Evolutionary conservation across 2,113 vertebrate species (phyloP).

Genomic region (Indicator maculatus): DNA sequence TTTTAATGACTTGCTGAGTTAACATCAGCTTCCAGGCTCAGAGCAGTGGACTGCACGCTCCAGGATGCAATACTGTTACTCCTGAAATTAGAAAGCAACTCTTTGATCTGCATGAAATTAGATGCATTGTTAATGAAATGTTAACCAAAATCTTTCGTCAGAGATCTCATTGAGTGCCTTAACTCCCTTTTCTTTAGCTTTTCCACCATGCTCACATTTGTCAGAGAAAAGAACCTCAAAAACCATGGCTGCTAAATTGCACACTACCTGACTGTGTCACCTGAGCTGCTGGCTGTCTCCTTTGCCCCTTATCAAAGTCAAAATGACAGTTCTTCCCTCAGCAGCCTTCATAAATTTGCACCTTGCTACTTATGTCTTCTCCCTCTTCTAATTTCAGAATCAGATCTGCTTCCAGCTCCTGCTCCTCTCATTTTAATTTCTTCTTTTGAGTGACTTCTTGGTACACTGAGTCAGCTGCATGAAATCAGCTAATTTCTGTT

Average conservation of each 20-base stretch:
- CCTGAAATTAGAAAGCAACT: slow-evolving; percentile 20
- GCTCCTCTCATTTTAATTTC: not conserved
- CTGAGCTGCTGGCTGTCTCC: not conserved
- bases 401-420: not conserved
- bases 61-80: not conserved
- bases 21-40: slow-evolving; percentile 16
- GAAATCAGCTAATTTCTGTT: not conserved
- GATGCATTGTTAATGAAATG: not conserved
- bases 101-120: not conserved
- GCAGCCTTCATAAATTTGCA: not conserved
- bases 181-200: not conserved
- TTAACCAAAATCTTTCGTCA: not conserved
- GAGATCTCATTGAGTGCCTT: not conserved
- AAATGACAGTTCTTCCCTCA: not conserved
- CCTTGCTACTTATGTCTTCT: not conserved
- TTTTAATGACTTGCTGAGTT: slow-evolving; percentile 30
- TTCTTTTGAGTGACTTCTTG: not conserved
- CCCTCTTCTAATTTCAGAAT: not conserved
- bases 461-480: not conserved
- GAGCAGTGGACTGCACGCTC: not conserved
- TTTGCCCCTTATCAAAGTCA: not conserved
- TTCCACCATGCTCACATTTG: not conserved
- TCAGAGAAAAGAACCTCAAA: not conserved
- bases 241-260: not conserved
- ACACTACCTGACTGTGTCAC: not conserved